Percentiles rank a stretch among this genome's conserved stretches.
These are phyloP conservation scores for Marisa cornuarietis DNA, from an alignment of 1,140 invertebrate genomes.

Conservation along the genomic window DNA sequence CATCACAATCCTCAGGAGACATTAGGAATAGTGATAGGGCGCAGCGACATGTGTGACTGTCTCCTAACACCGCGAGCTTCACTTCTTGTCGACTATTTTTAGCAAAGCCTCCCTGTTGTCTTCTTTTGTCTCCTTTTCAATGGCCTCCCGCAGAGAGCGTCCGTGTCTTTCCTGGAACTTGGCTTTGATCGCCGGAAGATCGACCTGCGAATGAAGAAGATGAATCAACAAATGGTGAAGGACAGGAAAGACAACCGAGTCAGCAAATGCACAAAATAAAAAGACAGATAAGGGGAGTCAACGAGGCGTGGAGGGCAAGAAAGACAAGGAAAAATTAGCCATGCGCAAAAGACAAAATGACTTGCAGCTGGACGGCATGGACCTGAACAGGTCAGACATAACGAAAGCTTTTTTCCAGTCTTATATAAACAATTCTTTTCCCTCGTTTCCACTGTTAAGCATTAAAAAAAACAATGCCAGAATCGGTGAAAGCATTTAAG, in stretches of 20 bases:
- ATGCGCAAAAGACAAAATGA: no score
- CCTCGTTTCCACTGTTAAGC: no score
- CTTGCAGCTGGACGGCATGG: no score
- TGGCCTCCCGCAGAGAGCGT: slow-evolving; percentile 46
- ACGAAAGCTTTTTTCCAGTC: no score
- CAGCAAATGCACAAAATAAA: background rate
- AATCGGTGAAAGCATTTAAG: no score
- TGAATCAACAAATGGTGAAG: background rate
- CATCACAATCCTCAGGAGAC: no score
- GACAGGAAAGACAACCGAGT: background rate
- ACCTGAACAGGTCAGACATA: no score
- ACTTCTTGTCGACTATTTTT: slow-evolving; percentile 49
- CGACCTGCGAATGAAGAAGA: slow-evolving; percentile 48
- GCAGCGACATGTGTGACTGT: no score
- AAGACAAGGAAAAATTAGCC: no score
- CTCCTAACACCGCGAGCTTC: background rate
- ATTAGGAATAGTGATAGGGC: no score
- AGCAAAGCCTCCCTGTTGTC: slow-evolving; percentile 57
- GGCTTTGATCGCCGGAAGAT: slow-evolving; percentile 57
- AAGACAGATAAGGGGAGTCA: background rate
- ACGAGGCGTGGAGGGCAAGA: background rate
- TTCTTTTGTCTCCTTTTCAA: slow-evolving; percentile 54
- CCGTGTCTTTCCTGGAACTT: slow-evolving; percentile 52
- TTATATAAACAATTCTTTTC: no score
- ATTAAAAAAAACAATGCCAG: no score